These are phyloP conservation scores for Aculops lycopersici DNA, from an alignment of 1,140 invertebrate genomes.

Conservation along the genomic window DNA sequence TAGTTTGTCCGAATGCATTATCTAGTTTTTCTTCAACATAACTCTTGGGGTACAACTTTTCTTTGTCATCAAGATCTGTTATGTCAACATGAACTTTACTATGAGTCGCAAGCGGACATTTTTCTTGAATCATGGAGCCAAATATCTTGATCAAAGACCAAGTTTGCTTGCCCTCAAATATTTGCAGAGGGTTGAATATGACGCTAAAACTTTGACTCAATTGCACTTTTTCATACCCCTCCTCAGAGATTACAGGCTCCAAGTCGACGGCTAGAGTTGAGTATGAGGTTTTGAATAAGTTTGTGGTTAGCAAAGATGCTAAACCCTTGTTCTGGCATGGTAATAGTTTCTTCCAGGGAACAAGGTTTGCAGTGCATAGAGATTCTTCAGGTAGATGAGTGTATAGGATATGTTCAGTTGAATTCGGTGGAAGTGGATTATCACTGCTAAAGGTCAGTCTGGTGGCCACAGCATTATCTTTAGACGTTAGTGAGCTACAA, in stretches of 20 bases:
- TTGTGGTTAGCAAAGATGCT: constrained; percentile 46
- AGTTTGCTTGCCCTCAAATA: constrained; percentile 12
- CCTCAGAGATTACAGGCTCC: constrained; percentile 22
- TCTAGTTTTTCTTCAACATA: neutral
- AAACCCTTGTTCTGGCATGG: constrained; percentile 48
- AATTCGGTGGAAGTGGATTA: neutral
- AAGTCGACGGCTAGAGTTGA: constrained; percentile 63
- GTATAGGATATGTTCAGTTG: neutral
- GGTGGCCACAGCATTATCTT: constrained; percentile 54
- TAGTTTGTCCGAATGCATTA: no score
- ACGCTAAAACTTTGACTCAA: constrained; percentile 47
- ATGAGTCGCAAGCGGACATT: constrained; percentile 37
- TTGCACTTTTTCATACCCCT: constrained; percentile 28
- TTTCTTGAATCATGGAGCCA: constrained; percentile 36
- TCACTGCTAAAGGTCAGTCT: constrained; percentile 42
- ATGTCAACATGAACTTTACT: constrained; percentile 53
- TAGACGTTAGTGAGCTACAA: constrained; percentile 82
- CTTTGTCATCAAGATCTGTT: constrained; percentile 17
- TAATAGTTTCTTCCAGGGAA: constrained; percentile 81
- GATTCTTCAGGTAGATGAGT: constrained; percentile 47
- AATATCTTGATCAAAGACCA: constrained; percentile 61
- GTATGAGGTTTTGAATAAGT: constrained; percentile 68
- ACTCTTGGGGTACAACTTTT: constrained; percentile 1
- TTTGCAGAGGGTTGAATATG: constrained; percentile 34
- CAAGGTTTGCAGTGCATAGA: constrained; percentile 91